Evolutionary conservation across 2,113 vertebrate species (phyloP).

Genomic region (Xenus cinereus): DNA sequence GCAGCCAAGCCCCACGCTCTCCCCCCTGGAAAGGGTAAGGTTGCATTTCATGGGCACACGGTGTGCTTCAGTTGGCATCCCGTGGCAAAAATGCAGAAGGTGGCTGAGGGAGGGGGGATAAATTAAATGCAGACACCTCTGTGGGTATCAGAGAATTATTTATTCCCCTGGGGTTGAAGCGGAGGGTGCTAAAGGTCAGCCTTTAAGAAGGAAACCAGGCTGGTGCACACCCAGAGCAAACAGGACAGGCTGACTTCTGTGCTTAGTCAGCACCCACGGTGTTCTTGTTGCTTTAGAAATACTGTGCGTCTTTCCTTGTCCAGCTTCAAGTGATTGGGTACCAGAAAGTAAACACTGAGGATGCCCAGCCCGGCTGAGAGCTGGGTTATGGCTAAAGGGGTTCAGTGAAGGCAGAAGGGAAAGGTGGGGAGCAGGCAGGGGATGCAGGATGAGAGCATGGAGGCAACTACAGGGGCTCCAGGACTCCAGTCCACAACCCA

Average conservation of each 20-base stretch:
- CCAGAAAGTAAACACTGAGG: background rate
- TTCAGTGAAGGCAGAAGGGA: background rate
- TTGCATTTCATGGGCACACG: fast-evolving
- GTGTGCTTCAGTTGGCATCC: background rate
- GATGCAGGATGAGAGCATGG: background rate
- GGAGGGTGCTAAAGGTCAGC: background rate
- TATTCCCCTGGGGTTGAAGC: background rate
- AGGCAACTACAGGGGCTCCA: background rate
- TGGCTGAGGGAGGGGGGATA: background rate
- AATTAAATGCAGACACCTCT: background rate
- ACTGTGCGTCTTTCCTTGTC: background rate
- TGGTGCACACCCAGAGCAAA: constrained; percentile 31
- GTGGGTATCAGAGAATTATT: background rate
- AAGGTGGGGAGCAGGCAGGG: background rate
- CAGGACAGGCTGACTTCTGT: background rate
- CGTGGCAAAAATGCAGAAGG: fast-evolving
- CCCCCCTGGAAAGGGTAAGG: background rate
- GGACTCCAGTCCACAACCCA: too few species aligned
- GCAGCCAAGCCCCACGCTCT: background rate
- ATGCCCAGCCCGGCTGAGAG: background rate
- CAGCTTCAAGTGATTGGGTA: background rate
- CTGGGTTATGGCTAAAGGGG: background rate
- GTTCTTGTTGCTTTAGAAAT: background rate
- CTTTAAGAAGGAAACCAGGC: background rate
- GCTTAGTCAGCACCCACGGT: background rate